Evolutionary conservation across 2,888 invertebrate species (phyloP).

Genomic region (Parelbella ahira): DNA sequence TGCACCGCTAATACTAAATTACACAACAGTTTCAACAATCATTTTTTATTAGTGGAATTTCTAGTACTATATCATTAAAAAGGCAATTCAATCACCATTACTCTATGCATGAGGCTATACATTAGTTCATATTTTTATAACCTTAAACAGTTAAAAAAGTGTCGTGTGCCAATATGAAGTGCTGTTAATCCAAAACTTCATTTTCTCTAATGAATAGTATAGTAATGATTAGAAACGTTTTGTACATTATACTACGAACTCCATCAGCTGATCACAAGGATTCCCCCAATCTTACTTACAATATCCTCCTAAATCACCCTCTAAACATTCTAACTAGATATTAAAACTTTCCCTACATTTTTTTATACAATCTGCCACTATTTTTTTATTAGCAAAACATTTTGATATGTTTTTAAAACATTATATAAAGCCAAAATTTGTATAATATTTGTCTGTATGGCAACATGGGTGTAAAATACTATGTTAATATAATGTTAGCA

Average conservation of each 20-base stretch:
- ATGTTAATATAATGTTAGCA: no score
- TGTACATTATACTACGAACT: neutral
- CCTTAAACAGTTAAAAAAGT: no score
- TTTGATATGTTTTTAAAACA: slow-evolving; percentile 2
- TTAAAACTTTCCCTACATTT: slow-evolving; percentile 1
- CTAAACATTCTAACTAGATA: slow-evolving; percentile 4
- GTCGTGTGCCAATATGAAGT: no score
- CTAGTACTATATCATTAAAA: slow-evolving; percentile 4
- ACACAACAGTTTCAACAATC: slow-evolving; percentile 54
- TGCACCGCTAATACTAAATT: slow-evolving; percentile 67
- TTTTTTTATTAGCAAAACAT: no score
- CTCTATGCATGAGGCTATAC: no score
- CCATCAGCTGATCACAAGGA: slow-evolving; percentile 9
- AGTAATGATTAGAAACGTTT: no score
- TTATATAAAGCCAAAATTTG: no score
- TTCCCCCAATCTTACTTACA: neutral
- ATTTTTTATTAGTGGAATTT: slow-evolving; percentile 36
- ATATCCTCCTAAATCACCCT: neutral
- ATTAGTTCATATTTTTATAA: no score
- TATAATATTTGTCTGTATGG: no score
- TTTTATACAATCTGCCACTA: neutral
- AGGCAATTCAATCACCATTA: slow-evolving; percentile 1
- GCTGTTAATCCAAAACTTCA: no score
- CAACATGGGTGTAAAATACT: no score
- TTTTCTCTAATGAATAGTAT: no score